Evolutionary conservation across 2,888 invertebrate genomes (phyloP).

Genomic region (Ephialtes manifestator): DNA sequence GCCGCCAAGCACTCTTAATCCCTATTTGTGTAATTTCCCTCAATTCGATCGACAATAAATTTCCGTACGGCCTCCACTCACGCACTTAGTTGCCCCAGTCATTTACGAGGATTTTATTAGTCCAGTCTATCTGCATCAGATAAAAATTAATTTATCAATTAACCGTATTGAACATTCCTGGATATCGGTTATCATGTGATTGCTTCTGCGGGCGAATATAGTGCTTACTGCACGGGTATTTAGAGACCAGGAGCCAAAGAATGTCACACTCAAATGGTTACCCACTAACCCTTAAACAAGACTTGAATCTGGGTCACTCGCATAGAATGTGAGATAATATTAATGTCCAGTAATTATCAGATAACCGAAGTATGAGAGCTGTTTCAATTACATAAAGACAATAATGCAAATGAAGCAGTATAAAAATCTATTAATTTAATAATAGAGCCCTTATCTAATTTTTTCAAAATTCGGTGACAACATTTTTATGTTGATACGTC

Average conservation of each 20-base stretch:
- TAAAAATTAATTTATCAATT: slow-evolving; percentile 29
- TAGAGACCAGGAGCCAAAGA: slow-evolving; percentile 1
- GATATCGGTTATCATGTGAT: slow-evolving; percentile 1
- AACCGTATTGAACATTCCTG: slow-evolving; percentile 1
- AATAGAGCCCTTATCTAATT: too few species aligned
- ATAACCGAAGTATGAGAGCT: background rate
- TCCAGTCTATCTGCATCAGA: background rate
- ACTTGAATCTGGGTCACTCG: background rate
- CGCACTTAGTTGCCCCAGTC: background rate
- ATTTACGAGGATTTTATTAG: slow-evolving; percentile 10
- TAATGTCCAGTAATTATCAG: background rate
- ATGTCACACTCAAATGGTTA: slow-evolving; percentile 7
- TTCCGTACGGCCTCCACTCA: slow-evolving; percentile 21
- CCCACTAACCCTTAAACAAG: slow-evolving; percentile 13
- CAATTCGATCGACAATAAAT: slow-evolving; percentile 25
- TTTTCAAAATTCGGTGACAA: too few species aligned
- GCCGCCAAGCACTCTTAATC: slow-evolving; percentile 27
- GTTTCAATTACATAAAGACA: background rate
- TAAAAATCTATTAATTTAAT: background rate
- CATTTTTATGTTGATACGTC: too few species aligned
- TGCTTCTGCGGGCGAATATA: background rate
- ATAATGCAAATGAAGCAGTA: background rate
- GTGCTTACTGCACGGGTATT: background rate
- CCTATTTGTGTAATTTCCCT: slow-evolving; percentile 2
- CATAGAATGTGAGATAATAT: background rate